These are phyloP conservation scores for Mylabris phalerata DNA, from an alignment of 1,140 invertebrate species.

Conservation along the genomic window DNA sequence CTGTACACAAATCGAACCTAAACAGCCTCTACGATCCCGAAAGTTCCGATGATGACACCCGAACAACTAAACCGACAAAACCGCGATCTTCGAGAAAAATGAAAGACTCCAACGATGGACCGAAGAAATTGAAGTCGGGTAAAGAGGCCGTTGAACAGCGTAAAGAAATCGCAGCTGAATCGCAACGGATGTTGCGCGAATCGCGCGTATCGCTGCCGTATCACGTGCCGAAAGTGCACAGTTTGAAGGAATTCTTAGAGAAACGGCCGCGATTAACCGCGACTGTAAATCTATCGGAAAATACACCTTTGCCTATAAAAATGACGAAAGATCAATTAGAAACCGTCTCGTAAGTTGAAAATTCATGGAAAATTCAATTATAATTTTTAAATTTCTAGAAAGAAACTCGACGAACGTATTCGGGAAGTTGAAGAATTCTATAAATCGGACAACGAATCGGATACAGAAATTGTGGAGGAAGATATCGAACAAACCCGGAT, in stretches of 20 bases:
- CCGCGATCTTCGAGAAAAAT: not conserved
- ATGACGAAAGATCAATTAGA: conserved; percentile 50
- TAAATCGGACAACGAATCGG: conserved; percentile 51
- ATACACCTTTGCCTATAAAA: conserved; percentile 42
- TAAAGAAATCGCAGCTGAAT: conserved; percentile 51
- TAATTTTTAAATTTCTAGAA: conserved; percentile 38
- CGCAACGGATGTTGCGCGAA: conserved; percentile 63
- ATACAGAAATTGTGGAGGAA: conserved; percentile 10
- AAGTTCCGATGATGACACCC: not conserved
- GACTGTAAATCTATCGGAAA: conserved; percentile 10
- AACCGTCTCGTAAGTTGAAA: conserved; percentile 48
- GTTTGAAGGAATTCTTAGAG: conserved; percentile 64
- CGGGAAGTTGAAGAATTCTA: conserved; percentile 54
- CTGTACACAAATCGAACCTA: conserved; percentile 3
- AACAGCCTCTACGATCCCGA: conserved; percentile 29
- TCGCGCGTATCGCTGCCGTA: conserved; percentile 65
- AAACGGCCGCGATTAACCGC: conserved; percentile 33
- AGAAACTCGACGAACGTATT: conserved; percentile 48
- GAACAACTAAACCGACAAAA: not conserved
- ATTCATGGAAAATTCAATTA: not conserved
- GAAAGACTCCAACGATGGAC: not conserved
- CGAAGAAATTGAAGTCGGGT: conserved; percentile 44
- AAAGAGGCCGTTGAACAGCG: conserved; percentile 51
- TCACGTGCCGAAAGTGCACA: conserved; percentile 65
- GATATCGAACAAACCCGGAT: not conserved